Evolutionary conservation across 92 coral and sea anemone genomes (phyloP).

Genomic region (Galaxea fascicularis): DNA sequence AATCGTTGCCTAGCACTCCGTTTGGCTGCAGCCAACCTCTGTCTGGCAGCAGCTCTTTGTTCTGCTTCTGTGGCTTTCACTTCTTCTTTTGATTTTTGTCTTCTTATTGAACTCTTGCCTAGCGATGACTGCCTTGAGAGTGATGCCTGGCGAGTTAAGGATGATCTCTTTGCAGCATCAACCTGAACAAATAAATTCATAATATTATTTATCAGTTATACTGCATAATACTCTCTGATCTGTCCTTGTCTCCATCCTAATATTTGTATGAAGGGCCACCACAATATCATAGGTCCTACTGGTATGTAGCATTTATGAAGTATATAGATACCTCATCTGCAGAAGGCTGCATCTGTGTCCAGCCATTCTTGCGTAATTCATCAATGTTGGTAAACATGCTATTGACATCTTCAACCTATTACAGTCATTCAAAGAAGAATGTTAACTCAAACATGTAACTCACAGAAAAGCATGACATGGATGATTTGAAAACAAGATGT

Average conservation of each 20-base stretch:
- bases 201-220: too few relatives aligned
- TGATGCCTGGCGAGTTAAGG: slow-evolving; percentile 76
- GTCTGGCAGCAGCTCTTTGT: slow-evolving; percentile 89
- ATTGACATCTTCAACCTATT: slow-evolving; percentile 90
- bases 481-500: too few relatives aligned
- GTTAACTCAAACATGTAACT: background rate
- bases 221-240: too few relatives aligned
- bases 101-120: slow-evolving; percentile 77
- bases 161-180: slow-evolving; percentile 45
- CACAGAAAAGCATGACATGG: too few relatives aligned
- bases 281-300: background rate
- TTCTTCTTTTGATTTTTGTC: slow-evolving; percentile 88
- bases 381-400: slow-evolving; percentile 83
- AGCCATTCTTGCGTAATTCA: slow-evolving; percentile 85
- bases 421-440: background rate
- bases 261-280: background rate
- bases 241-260: too few relatives aligned
- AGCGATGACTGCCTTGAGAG: slow-evolving; percentile 83
- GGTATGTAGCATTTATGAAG: background rate
- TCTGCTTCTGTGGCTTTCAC: slow-evolving; percentile 77
- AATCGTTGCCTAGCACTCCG: slow-evolving; percentile 78
- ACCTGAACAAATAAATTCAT: slow-evolving; percentile 33
- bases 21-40: slow-evolving; percentile 91
- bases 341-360: slow-evolving; percentile 73
- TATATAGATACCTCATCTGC: slow-evolving; percentile 62